Evolutionary conservation across 2,113 vertebrate species (phyloP), one percentile per base, ranked within the genome.

Genomic region (Aegithalos caudatus): DNA sequence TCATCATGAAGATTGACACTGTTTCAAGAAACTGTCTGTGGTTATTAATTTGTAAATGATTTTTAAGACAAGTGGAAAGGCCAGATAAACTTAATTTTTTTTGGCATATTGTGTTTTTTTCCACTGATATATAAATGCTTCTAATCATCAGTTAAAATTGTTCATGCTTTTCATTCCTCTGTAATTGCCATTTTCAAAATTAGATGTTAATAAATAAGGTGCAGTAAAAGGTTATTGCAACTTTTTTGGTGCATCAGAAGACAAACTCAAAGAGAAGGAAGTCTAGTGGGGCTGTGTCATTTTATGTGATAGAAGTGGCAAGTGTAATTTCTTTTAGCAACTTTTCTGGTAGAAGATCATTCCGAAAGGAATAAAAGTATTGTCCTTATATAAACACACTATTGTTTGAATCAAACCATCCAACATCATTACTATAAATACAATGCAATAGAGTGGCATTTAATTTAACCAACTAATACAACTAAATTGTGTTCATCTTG

Each of bases 41-140:
- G 67, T 93, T 94, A 92, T 96, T 97, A 97, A 96, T 94, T 97
- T 94, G 86, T 42, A 97, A 70, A 86, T 96, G 27, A 96, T 94
- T 95, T 97, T 67, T 78, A 90, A 96, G 94, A 90, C 87, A 96
- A 94, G 77, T 86, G 62, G 86, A 88, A 97, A 97, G 92, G 79
- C 74, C 88, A 85, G 82, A 97, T 91, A 97, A 97, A 50, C 74
- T 89, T 96, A n/a, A 90, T 97, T 97, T 97, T 93, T 91, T 95
- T 95, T 92, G 82, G 47, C 58, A 54, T 78, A 92, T 73, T 95
- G 27, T 61, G 28, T 1, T 77, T 58, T 57, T 93, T 93, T 92
- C 50, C 74, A 57, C 15, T 81, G 64, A 51, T 84, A 72, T 94
- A 85, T 94, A 95, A 96, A 97, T 95, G 86, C 73, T 97, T 62